Evolutionary conservation across 2,888 invertebrate species (phyloP), one percentile per base, ranked within the genome.

Genomic region (Drosophila suboccidentalis): DNA sequence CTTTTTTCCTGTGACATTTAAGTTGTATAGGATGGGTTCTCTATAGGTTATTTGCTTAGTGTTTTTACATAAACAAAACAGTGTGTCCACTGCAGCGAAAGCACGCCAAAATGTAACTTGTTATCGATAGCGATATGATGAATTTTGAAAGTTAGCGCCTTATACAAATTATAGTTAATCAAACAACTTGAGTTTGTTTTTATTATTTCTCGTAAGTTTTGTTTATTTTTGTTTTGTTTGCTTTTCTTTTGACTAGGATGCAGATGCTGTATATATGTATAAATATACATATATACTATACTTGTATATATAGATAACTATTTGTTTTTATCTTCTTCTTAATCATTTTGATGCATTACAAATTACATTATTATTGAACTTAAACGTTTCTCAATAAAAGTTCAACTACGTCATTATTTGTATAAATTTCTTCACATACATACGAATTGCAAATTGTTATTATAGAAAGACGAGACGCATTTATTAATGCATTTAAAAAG

Each of bases 171-270:
- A 19, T 19, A 4, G 1, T n/a, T 38, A 60, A 22, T 19, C 4
- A 55, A 49, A 60, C 55, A 29, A 15, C 6, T 11, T 34, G 3
- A 53, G 50, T 53, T 43, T 46, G 15, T 15, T 53, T 75, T 50
- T 55, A 53, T 63, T 63, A 58, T 68, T 64, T 71, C 65, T 72
- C 41, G 50, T 63, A 80, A 65, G 76, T 75, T 78, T 78, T 80
- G 60, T 63, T 75, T 78, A 71, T 78, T 75, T 78, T 71, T 73
- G 63, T 78, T 75, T 80, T 65, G 66, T 78, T 78, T 79, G 68
- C 80, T 80, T 75, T 78, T 78, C 76, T 78, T 78, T 78, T 78
- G 78, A 78, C 78, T 78, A 78, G 78, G 78, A 78, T 78, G 77
- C 80, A 78, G 76, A 76, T 76, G 69, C 55, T 74, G 79, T 78